Evolutionary conservation across 2,797 vertebrate species (phyloP), one percentile per base, ranked within the genome.

Genomic region (Thripadectes ignobilis): DNA sequence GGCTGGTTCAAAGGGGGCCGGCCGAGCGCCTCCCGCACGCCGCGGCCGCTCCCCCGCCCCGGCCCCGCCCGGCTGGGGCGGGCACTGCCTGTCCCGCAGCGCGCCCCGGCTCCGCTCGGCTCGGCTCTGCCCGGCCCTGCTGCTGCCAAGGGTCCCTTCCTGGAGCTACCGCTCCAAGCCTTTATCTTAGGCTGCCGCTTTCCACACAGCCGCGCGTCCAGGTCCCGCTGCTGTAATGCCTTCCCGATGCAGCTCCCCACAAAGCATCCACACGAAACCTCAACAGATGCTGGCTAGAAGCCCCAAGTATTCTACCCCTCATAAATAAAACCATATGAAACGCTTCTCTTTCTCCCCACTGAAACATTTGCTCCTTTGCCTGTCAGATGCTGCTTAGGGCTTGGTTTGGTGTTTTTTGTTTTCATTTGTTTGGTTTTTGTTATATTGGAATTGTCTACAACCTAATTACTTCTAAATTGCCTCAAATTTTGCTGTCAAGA

Each of bases 191-290:
- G 3, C 21, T 27, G 74, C 38, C 65, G 27, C 76, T 16, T 11
- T 48, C 12, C 20, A 34, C 34, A 30, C 30, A 9, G 10, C 26
- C 7, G 20, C 9, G 16, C 18, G 5, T 19, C 4, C 38, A 0
- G 32, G 1, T 20, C 17, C 30, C 34, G 3, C 22, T 16, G 27
- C 0, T 2, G 13, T 1, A 19, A 21, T 1, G 9, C 45, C 41
- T 8, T 14, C 51, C 63, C 1, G 4, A 2, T 1, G 58, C 49
- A 24, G 48, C 20, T 38, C 16, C 39, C 61, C 66, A 15, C 80
- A 22, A 13, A 14, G 26, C 5, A 32, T 6, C 45, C 84, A 12
- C 9, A 19, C 26, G 38, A 45, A 38, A 5, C 36, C 52, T 27
- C 75, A 46, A 1, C 0, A 46, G n/a, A 8, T 3, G 34, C 22